Conservation (phyloP, 2,113 vertebrate genomes). For the Scomber colias region DNA sequence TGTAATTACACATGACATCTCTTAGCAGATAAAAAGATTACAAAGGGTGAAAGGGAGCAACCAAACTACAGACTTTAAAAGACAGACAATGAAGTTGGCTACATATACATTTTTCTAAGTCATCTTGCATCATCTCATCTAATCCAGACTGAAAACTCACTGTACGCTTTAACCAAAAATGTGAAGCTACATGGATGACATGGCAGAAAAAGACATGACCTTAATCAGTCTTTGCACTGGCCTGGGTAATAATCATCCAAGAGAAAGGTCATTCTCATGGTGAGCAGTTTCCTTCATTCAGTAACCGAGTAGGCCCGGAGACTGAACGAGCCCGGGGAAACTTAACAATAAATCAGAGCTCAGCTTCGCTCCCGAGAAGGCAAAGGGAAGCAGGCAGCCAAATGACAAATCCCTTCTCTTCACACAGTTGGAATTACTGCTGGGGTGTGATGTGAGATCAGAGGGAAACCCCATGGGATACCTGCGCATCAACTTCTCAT, state of each 20-base stretch:
- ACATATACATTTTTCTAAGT: slow-evolving; percentile 40
- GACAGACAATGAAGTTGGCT: slow-evolving; percentile 43
- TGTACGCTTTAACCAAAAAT: slow-evolving; percentile 23
- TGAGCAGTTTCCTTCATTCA: slow-evolving; percentile 69
- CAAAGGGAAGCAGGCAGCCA: slow-evolving; percentile 76
- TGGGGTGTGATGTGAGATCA: slow-evolving; percentile 74
- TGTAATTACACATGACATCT: slow-evolving; percentile 82
- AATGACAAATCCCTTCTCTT: slow-evolving; percentile 83
- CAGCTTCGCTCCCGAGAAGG: slow-evolving; percentile 63
- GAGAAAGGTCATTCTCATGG: slow-evolving; percentile 72
- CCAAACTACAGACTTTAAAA: slow-evolving; percentile 62
- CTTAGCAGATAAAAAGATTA: slow-evolving; percentile 79
- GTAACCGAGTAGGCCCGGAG: slow-evolving; percentile 64
- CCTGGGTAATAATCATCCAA: slow-evolving; percentile 67
- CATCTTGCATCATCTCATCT: slow-evolving; percentile 41
- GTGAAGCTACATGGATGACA: slow-evolving; percentile 48
- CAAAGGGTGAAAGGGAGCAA: slow-evolving; percentile 59
- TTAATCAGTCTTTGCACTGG: slow-evolving; percentile 67
- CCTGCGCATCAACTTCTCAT: slow-evolving; percentile 63
- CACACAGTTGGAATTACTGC: slow-evolving; percentile 75
- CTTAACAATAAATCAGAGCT: slow-evolving; percentile 78
- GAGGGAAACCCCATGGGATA: slow-evolving; percentile 75
- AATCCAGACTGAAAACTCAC: slow-evolving; percentile 4
- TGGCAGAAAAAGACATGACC: slow-evolving; percentile 62
- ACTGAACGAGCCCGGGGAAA: slow-evolving; percentile 70